Base-by-base conservation (phyloP, 1,140 invertebrate genomes). In the Scaptodrosophila lebanonensis region DNA sequence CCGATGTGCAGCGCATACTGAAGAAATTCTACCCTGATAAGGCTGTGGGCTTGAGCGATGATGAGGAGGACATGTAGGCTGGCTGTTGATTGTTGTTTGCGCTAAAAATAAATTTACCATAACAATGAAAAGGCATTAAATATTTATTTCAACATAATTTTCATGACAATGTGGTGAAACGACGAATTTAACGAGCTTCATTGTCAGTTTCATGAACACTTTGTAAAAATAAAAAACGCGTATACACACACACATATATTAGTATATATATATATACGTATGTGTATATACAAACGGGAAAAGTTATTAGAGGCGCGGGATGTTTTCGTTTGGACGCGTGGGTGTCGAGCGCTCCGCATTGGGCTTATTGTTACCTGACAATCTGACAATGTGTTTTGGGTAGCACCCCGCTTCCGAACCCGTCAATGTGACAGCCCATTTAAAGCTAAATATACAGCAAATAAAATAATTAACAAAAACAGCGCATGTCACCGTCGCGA, bases 11-110 rank as follows among this genome's bases (percentile, higher is more conserved):
- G 16, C 45, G 30, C 4, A 25, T 86, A 0, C 51, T 86, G 4
- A 86, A 71, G 45, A 86, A 86, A 44, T 85, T 86, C 58, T 86
- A 86, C 36, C 58, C 84, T 9, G 84, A 86, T 18, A 79, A 79
- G 52, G 20, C 30, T 2, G 50, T 57, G 15, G 57, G 48, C 4
- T 0, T 39, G 2, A 17, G 2, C 0, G 67, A 71, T 0, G 67
- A 67, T 2, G 72, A 56, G 0, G 68, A 68, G 0, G 36, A 53
- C 0, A 20, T 30, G 11, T 36, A 61, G 32, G 32, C 8, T 42
- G 9, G 7, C 3, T 25, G 8, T 25, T 25, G 22, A 4, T 25
- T 25, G 22, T 25, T 25, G 22, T 25, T 25, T 25, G 3, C 2
- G 17, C 11, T 13, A 47, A 4, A 17, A n/a, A 9, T 47, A n/a